Evolutionary conservation across 2,797 vertebrate species (phyloP).

Genomic region (Tapirus indicus): DNA sequence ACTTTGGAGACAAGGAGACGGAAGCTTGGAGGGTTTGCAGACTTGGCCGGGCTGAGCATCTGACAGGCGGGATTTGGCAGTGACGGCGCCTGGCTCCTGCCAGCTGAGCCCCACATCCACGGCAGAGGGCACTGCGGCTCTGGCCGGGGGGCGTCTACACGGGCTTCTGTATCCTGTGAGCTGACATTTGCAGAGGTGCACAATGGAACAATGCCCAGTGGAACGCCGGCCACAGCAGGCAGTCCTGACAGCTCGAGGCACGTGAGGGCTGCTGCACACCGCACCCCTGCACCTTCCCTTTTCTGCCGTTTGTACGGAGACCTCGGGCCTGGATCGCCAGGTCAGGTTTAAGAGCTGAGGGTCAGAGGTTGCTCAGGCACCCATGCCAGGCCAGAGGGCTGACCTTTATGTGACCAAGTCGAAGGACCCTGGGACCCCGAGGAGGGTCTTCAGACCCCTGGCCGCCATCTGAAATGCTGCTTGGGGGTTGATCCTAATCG

Average conservation of each 20-base stretch:
- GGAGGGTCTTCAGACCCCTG: constrained; percentile 78
- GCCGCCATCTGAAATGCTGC: constrained; percentile 71
- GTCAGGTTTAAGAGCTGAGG: constrained; percentile 79
- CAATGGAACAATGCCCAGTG: rapidly evolving
- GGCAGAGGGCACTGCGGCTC: not conserved
- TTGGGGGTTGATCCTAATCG: constrained; percentile 86
- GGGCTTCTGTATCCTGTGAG: rapidly evolving
- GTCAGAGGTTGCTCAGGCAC: constrained; percentile 83
- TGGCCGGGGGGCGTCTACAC: rapidly evolving
- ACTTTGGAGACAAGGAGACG: not conserved
- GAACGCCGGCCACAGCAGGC: rapidly evolving
- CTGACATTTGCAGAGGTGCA: not conserved
- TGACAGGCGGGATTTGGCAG: rapidly evolving
- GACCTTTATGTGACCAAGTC: constrained; percentile 86
- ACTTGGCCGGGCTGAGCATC: rapidly evolving
- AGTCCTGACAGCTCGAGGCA: not conserved
- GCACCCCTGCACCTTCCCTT: rapidly evolving
- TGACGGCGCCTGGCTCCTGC: not conserved
- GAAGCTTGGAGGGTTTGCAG: too few species aligned
- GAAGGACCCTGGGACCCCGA: constrained; percentile 71
- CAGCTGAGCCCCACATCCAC: rapidly evolving
- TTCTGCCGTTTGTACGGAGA: rapidly evolving
- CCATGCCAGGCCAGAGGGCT: constrained; percentile 77
- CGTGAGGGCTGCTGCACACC: rapidly evolving
- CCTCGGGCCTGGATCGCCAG: not conserved